Conservation (phyloP, 2,888 invertebrate species). For the Pherbina coryleti region DNA sequence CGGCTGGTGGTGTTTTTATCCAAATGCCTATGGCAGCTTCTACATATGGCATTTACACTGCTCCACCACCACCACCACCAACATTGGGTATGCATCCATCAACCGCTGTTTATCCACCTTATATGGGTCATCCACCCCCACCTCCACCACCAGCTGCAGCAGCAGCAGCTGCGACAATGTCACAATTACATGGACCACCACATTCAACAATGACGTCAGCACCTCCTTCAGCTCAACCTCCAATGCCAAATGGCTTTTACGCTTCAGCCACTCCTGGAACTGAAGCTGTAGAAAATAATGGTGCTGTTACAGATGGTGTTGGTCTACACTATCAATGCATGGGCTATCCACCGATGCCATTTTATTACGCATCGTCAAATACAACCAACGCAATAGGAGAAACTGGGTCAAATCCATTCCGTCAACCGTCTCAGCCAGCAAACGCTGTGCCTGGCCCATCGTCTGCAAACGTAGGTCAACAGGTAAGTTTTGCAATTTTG, state of each 20-base stretch:
- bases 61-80: constrained; percentile 48
- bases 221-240: constrained; percentile 30
- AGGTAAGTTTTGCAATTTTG: constrained; percentile 54
- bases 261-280: constrained; percentile 16
- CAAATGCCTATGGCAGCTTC: constrained; percentile 51
- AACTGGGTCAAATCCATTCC: neutral
- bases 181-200: constrained; percentile 42
- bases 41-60: constrained; percentile 54
- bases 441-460: constrained; percentile 46
- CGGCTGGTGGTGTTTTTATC: constrained; percentile 49
- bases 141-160: constrained; percentile 33
- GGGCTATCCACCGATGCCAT: constrained; percentile 52
- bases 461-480: constrained; percentile 47
- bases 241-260: constrained; percentile 37
- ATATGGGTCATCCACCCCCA: constrained; percentile 44
- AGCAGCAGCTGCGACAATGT: constrained; percentile 38
- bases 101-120: constrained; percentile 41
- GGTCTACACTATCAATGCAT: constrained; percentile 49
- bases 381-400: constrained; percentile 27
- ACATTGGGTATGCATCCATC: constrained; percentile 45
- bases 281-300: constrained; percentile 29
- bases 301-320: constrained; percentile 36
- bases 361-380: constrained; percentile 50
- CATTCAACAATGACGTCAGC: constrained; percentile 33
- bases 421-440: neutral